Conservation (phyloP, 2,888 invertebrate genomes). For the Agrilus mali region DNA sequence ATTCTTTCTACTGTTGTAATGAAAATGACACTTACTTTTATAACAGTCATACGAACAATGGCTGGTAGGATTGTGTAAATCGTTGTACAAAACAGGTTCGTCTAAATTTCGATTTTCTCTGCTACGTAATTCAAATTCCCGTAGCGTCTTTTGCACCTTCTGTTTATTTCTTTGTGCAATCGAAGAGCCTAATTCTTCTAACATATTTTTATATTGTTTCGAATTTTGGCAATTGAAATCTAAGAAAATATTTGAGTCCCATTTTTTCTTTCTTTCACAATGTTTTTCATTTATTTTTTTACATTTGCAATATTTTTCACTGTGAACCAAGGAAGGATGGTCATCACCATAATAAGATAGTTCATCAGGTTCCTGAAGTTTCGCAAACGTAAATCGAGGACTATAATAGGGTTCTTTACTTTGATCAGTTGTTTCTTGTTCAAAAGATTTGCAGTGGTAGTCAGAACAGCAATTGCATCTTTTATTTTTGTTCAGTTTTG, state of each 20-base stretch:
- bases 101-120: constrained; percentile 28
- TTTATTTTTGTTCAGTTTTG: too few species aligned
- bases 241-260: constrained; percentile 1
- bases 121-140: constrained; percentile 29
- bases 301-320: constrained; percentile 1
- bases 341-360: too few species aligned
- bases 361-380: too few species aligned
- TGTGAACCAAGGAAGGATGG: not conserved
- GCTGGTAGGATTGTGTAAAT: not conserved
- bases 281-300: not conserved
- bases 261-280: not conserved
- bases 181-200: constrained; percentile 30
- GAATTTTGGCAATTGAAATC: constrained; percentile 30
- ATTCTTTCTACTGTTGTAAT: not conserved
- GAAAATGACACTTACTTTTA: not conserved
- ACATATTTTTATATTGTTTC: constrained; percentile 27
- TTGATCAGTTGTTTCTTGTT: too few species aligned
- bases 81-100: constrained; percentile 16
- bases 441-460: too few species aligned
- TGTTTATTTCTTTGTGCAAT: constrained; percentile 27
- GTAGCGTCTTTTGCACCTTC: constrained; percentile 27
- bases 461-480: too few species aligned
- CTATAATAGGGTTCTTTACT: too few species aligned
- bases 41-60: not conserved
- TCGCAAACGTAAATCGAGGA: too few species aligned